Base-by-base conservation (phyloP, 2,888 invertebrate species). In the Papilio demoleus region DNA sequence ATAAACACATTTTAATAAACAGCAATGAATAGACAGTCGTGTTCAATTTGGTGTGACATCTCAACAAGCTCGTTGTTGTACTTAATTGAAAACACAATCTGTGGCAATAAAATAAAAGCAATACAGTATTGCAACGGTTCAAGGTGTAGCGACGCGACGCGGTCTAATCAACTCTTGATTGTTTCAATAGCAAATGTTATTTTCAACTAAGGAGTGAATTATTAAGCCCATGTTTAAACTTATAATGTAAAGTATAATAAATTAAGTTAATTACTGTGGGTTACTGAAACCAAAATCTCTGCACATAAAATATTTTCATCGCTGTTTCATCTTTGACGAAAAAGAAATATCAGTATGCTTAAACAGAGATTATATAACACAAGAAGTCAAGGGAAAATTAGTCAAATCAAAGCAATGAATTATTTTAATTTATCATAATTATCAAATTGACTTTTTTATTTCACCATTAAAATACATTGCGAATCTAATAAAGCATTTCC, bases 1-100 rank as follows among this genome's bases (percentile, higher is more conserved):
- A n/a, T n/a, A n/a, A n/a, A 8, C 6, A 50, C 14, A 53, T 27
- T 50, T 50, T 27, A 17, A 56, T 56, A 53, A 56, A 31, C 17
- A 56, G n/a, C n/a, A 56, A 56, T 56, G 24, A 53, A 53, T 53
- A 53, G 53, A 53, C 53, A 53, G n/a, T 27, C n/a, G 5, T 27
- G 31, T 22, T 24, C 27, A 8, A 53, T 11, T 14, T 19, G 27
- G 27, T 53, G 27, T 27, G 31, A 56, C 53, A 56, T 56, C 53
- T 56, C 53, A 56, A 56, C 9, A n/a, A 53, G 53, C 31, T 17
- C 5, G 50, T 14, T 31, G 31, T 17, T 31, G 27, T 27, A n/a
- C 27, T 56, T 31, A 56, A 56, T 56, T 53, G 27, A n/a, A 14
- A 9, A 31, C 9, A 56, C 17, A 5, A 24, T 31, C 31, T 31